Evolutionary conservation across 2,797 vertebrate genomes (phyloP), one percentile per base, ranked within the genome.

Genomic region (Aselliscus stoliczkanus): DNA sequence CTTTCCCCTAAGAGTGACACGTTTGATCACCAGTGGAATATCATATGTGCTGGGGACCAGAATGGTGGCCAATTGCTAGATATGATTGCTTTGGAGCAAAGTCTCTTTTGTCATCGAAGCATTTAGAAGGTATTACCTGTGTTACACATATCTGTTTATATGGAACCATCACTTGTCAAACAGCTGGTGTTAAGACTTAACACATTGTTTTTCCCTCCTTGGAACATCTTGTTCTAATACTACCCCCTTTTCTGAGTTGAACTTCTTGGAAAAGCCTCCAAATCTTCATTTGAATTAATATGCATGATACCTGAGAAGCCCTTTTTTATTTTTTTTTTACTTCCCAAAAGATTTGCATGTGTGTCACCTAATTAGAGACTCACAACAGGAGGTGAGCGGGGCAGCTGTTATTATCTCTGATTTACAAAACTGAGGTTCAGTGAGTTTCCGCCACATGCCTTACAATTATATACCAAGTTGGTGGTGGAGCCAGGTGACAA

Each of bases 321-420:
- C n/a, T 82, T 92, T 73, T 82, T 44, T 18, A 73, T n/a, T 90
- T 93, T 94, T 82, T 92, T 73, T 82, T 44, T 18, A 76, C 37
- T 90, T 93, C 93, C 64, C 58, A 72, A 58, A 89, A 84, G 60
- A 56, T 67, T 69, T 81, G 5, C 20, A 2, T 29, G 14, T n/a
- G 37, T 3, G 12, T 86, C 52, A 25, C 56, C 58, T 93, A 62
- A 25, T 67, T 65, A 56, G 52, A 92, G 56, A 87, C 31, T 70
- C 83, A 37, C 5, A 77, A 47, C 5, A 29, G 27, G 23, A 82
- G 72, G 50, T 47, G 65, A 70, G 2, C 29, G 42, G 29, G 88
- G 67, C 54, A 85, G 69, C 47, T 37, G 7, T 47, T 52, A 58
- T 73, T 69, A 20, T 34, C 56, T 54, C 67, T 72, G 15, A 18